phyloP scores from a whole-genome alignment of 2,113 vertebrate species.

The Cheirogaleus medius region DNA sequence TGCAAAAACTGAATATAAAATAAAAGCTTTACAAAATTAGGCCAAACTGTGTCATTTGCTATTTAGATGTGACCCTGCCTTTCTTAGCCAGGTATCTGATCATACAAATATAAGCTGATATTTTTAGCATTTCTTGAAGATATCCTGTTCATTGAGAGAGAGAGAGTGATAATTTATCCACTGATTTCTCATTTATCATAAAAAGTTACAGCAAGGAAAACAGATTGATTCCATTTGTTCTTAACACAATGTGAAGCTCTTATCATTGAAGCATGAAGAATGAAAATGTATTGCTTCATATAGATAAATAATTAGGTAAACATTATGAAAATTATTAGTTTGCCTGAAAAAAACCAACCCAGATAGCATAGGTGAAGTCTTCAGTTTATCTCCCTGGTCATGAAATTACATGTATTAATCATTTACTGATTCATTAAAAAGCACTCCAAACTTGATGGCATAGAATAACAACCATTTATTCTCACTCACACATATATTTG shows the following conservation, averaged over 20 bases:
- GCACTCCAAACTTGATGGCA: background rate
- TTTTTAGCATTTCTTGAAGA: background rate
- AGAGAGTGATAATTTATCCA: background rate
- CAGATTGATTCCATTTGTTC: background rate
- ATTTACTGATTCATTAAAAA: background rate
- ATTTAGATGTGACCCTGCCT: background rate
- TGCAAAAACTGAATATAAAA: background rate
- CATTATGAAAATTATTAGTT: background rate
- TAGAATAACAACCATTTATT: background rate
- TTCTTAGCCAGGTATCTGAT: background rate
- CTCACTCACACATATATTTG: rapidly evolving
- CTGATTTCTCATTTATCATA: background rate
- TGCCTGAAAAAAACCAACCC: background rate
- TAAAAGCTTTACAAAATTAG: background rate
- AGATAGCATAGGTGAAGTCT: background rate
- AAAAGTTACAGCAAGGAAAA: background rate
- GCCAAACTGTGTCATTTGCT: background rate
- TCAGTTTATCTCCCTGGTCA: background rate
- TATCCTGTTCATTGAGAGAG: background rate
- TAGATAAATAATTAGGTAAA: background rate
- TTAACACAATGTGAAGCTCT: background rate
- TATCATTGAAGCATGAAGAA: conserved; percentile 5
- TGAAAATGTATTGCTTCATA: background rate
- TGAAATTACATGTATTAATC: background rate
- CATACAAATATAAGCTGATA: background rate